Evolutionary conservation across 35 echinoderm and acorn worm genomes (phyloP), one percentile per base, ranked within the genome.

Genomic region (Ophioderma brevispina): DNA sequence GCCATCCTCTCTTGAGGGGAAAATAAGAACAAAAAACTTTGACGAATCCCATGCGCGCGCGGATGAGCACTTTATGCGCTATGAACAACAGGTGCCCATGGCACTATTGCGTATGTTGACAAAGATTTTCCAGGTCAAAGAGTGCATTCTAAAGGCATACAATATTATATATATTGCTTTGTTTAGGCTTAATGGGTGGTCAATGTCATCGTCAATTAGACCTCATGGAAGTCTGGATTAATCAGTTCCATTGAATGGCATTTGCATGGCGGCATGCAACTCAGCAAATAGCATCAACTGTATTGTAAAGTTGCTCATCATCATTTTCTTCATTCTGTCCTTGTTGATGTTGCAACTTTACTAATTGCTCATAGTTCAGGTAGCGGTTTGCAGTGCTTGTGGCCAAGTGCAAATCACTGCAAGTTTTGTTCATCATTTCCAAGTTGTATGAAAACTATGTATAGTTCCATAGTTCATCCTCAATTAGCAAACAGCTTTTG

Each of bases 181-280:
- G 59, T 70, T 70, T 70, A 15, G n/a, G 59, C 59, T 6, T 70
- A 70, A 70, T 70, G 59, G 59, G 59, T 70, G 59, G 59, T 70
- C 59, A 70, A 13, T 70, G 59, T 25, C 59, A 70, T 15, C 23
- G 59, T 70, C 28, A 70, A 25, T 70, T 15, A 13, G 59, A 70
- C 17, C 59, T 70, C 23, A 70, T 70, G 59, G 59, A 13, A 25
- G 6, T 30, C n/a, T 8, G 1, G 5, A 70, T 70, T 70, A 70
- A 70, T 70, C 59, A 70, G n/a, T 8, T 52, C 21, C 46, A 52
- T 52, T 52, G 46, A 8, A 21, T 11, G 21, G 8, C 46, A 52
- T 52, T 21, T 52, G 46, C 8, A 8, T 52, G 46, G 46, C 8
- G 46, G 8, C 8, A 52, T 8, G 8, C 21, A 52, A 21, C 46